Base-by-base conservation (phyloP, 2,888 invertebrate species). In the Dione vanillae region DNA sequence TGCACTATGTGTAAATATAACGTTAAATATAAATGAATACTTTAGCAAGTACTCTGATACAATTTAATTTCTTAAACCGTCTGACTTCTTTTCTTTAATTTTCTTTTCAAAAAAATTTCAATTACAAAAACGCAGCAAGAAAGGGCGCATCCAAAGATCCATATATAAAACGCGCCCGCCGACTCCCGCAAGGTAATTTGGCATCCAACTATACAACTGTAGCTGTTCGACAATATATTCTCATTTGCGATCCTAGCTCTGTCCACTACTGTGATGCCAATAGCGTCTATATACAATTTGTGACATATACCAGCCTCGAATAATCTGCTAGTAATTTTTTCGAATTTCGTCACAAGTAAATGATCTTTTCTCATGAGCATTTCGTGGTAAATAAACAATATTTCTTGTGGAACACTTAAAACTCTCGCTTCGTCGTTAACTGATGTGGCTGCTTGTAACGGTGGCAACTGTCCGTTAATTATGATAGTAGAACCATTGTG, bases 231-330 rank as follows among this genome's bases (percentile, higher is more conserved):
- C 62, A 85, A 65, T 37, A 85, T 83, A 67, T 87, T 90, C 51
- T 81, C 78, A 41, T 77, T 80, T 1, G 80, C 84, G 49, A 72
- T 82, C 2, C 76, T 73, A 1, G 89, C 84, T 76, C 83, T 88
- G 8, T 80, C 81, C 2, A 84, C 76, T 3, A 80, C 76, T 0
- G 82, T 79, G 10, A 87, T 76, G 11, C 92, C 92, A 27, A 92
- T 80, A 2, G 85, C 83, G 68, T 88, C 85, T 8, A 67, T 72
- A 20, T 83, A 89, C n/a, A 90, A 75, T 47, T 80, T 83, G 0
- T 81, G 68, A 19, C 85, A 83, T 35, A 92, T 87, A 10, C 91
- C 92, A n/a, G 85, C 82, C 75, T 92, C 91, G 70, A 84, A 85
- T 0, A 92, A 75, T n/a, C 83, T 79, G 27, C 66, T 45, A 7